Evolutionary conservation across 2,888 invertebrate genomes (phyloP).

Genomic region (Eupithecia pulchellata): DNA sequence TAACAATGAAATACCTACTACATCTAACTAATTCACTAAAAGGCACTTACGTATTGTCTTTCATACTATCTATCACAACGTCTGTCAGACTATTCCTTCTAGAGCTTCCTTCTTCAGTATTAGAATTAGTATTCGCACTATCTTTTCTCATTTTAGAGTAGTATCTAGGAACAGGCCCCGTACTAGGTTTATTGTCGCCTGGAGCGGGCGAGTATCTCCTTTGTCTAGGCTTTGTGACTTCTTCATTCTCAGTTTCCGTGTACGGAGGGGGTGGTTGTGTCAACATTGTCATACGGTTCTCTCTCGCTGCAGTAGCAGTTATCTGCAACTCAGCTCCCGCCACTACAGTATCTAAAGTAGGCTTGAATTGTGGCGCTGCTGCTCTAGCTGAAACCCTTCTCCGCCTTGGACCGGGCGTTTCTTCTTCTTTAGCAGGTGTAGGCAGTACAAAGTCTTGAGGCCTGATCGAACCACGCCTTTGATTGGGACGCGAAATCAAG

Average conservation of each 20-base stretch:
- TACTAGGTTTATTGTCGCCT: slow-evolving; percentile 64
- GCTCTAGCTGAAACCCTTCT: slow-evolving; percentile 77
- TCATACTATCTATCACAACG: slow-evolving; percentile 79
- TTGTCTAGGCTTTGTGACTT: slow-evolving; percentile 64
- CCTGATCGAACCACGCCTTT: slow-evolving; percentile 67
- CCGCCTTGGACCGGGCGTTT: slow-evolving; percentile 67
- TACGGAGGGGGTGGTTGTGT: slow-evolving; percentile 80
- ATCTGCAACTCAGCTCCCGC: slow-evolving; percentile 78
- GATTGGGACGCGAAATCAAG: slow-evolving; percentile 58
- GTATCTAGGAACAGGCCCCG: slow-evolving; percentile 76
- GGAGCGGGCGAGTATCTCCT: slow-evolving; percentile 79
- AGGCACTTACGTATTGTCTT: slow-evolving; percentile 78
- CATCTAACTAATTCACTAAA: slow-evolving; percentile 64
- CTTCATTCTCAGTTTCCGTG: slow-evolving; percentile 63
- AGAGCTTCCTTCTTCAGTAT: slow-evolving; percentile 66
- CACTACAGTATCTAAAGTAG: slow-evolving; percentile 77
- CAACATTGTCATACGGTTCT: slow-evolving; percentile 76
- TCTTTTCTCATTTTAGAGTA: slow-evolving; percentile 77
- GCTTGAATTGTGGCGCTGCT: slow-evolving; percentile 75
- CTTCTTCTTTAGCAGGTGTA: slow-evolving; percentile 61
- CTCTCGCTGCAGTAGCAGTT: slow-evolving; percentile 75
- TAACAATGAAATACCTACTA: slow-evolving; percentile 56
- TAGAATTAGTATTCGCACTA: slow-evolving; percentile 48
- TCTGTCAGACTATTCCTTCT: slow-evolving; percentile 80
- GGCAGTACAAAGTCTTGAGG: slow-evolving; percentile 65